These are phyloP conservation scores for Netelia melanura DNA, from an alignment of 2,888 invertebrate species.

Conservation along the genomic window DNA sequence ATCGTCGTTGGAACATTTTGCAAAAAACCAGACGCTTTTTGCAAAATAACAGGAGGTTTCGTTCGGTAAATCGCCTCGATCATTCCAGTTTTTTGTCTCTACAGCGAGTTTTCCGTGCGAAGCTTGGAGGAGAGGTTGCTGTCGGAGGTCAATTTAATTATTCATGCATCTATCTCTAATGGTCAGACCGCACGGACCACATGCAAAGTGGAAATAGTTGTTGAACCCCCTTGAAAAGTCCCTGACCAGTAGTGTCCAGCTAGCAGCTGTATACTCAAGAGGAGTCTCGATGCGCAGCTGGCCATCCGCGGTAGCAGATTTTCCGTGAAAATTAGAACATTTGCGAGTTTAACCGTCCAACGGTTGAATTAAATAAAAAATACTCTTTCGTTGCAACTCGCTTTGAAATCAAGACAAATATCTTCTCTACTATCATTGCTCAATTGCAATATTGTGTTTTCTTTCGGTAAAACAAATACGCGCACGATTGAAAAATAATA, in stretches of 20 bases:
- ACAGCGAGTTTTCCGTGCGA: slow-evolving; percentile 48
- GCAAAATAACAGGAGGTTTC: no score
- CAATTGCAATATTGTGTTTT: not conserved
- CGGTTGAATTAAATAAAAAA: slow-evolving; percentile 11
- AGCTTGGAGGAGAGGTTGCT: slow-evolving; percentile 65
- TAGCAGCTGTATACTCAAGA: slow-evolving; percentile 39
- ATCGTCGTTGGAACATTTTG: not conserved
- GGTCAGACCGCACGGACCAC: slow-evolving; percentile 72
- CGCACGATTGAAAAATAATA: slow-evolving; percentile 27
- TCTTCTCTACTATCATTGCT: not conserved
- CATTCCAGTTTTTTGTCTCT: not conserved
- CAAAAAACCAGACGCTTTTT: no score
- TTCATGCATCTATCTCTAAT: slow-evolving; percentile 73
- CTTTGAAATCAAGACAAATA: not conserved
- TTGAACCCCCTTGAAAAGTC: slow-evolving; percentile 67
- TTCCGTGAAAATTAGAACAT: not conserved
- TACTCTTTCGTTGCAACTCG: not conserved
- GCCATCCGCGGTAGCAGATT: slow-evolving; percentile 1
- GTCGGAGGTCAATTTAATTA: slow-evolving; percentile 72
- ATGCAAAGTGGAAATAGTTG: slow-evolving; percentile 75
- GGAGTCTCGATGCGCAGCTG: slow-evolving; percentile 8
- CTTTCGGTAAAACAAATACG: slow-evolving; percentile 14
- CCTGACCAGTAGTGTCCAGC: slow-evolving; percentile 56
- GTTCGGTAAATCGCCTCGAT: no score
- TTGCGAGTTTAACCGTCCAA: not conserved